Evolutionary conservation across 2,113 vertebrate genomes (phyloP).

Genomic region (Salminus brasiliensis): DNA sequence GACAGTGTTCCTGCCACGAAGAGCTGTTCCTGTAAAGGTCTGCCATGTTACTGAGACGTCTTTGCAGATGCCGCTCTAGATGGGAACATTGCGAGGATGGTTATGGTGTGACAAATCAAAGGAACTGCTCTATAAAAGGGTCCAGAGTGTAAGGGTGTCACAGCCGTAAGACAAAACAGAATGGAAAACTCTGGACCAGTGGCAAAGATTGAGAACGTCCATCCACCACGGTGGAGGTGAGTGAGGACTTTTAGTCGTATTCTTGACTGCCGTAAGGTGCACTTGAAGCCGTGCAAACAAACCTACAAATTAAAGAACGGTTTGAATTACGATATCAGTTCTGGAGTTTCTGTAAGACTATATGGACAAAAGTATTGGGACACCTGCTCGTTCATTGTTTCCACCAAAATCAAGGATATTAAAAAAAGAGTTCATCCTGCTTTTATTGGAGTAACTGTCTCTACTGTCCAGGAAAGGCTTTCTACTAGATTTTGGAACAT

Average conservation of each 20-base stretch:
- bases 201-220: background rate
- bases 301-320: background rate
- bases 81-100: background rate
- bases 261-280: background rate
- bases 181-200: background rate
- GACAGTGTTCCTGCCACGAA: background rate
- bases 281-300: background rate
- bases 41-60: background rate
- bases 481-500: too few relatives aligned
- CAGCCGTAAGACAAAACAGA: background rate
- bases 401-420: too few relatives aligned
- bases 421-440: too few relatives aligned
- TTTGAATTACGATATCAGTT: too few relatives aligned
- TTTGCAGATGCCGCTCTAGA: background rate
- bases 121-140: background rate
- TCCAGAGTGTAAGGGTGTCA: background rate
- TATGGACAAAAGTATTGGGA: too few relatives aligned
- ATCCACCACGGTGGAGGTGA: background rate
- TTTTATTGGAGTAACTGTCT: too few relatives aligned
- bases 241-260: background rate
- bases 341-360: too few relatives aligned
- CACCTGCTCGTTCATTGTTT: too few relatives aligned
- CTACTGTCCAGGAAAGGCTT: too few relatives aligned
- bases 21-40: background rate
- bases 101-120: background rate